A percentile compares a stretch with the other conserved stretches of the same genome.
phyloP scores from a whole-genome alignment of 2,113 vertebrate genomes.

The Aptenodytes patagonicus region DNA sequence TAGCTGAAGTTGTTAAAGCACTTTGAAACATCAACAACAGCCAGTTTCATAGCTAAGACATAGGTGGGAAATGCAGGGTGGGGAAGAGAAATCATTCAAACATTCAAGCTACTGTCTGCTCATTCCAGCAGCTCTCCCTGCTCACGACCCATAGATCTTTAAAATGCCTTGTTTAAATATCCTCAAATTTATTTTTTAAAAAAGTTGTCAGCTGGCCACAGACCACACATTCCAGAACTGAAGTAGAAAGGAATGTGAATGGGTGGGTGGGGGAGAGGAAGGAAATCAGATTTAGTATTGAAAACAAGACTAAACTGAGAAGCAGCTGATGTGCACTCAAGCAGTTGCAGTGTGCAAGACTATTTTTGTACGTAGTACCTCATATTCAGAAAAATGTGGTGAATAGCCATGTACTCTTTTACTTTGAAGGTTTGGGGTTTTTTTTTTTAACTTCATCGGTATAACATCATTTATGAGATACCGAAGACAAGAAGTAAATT shows the following conservation, averaged over 20 bases:
- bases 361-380: not conserved
- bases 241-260: conserved; percentile 68
- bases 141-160: not conserved
- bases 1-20: not conserved
- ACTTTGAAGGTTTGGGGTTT: not conserved
- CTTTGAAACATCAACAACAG: not conserved
- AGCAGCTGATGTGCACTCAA: conserved; percentile 29
- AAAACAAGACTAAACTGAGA: conserved; percentile 60
- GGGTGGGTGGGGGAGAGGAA: conserved; percentile 69
- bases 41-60: not conserved
- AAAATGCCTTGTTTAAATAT: conserved; percentile 48
- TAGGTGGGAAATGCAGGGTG: not conserved
- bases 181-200: not conserved
- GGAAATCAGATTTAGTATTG: conserved; percentile 63
- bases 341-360: not conserved
- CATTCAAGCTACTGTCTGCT: not conserved
- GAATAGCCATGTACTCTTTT: not conserved
- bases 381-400: not conserved
- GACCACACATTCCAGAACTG: conserved; percentile 65
- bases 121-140: not conserved
- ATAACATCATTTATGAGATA: not conserved
- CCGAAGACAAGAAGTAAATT: not conserved
- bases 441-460: not conserved
- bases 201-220: conserved; percentile 56
- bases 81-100: not conserved